Percentiles rank a stretch among this genome's conserved stretches.
Evolutionary conservation across 2,888 invertebrate genomes (phyloP).

Genomic region (Hydropsyche betteni): DNA sequence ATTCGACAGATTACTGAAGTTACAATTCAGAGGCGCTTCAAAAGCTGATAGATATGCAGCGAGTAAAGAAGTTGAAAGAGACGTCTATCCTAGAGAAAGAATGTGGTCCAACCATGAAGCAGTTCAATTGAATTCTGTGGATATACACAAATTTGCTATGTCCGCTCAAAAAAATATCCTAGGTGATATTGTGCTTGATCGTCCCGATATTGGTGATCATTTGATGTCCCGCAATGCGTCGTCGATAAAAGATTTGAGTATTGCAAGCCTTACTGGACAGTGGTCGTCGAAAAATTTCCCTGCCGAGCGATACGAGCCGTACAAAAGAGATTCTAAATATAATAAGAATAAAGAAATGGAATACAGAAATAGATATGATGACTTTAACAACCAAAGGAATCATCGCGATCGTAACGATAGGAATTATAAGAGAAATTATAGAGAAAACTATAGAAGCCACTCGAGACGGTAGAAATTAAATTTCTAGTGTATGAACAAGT

Average conservation of each 20-base stretch:
- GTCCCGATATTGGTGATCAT: not conserved
- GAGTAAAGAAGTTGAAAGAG: slow-evolving; percentile 54
- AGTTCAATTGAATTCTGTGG: slow-evolving; percentile 54
- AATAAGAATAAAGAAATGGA: slow-evolving; percentile 51
- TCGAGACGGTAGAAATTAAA: slow-evolving; percentile 31
- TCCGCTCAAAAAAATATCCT: slow-evolving; percentile 56
- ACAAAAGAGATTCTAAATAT: slow-evolving; percentile 53
- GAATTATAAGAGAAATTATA: not conserved
- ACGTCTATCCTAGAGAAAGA: slow-evolving; percentile 56
- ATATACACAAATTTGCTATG: slow-evolving; percentile 62
- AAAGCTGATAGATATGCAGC: slow-evolving; percentile 50
- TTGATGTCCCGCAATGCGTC: not conserved
- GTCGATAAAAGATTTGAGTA: slow-evolving; percentile 56
- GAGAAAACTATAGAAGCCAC: slow-evolving; percentile 28
- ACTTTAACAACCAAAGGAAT: slow-evolving; percentile 23
- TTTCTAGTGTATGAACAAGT: not conserved
- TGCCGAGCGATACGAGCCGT: slow-evolving; percentile 54
- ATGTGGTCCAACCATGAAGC: slow-evolving; percentile 57
- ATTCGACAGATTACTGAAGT: slow-evolving; percentile 68
- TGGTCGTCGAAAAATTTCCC: slow-evolving; percentile 64
- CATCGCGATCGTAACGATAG: slow-evolving; percentile 33
- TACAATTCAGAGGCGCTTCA: slow-evolving; percentile 58
- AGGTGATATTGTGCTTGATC: not conserved
- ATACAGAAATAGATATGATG: slow-evolving; percentile 25
- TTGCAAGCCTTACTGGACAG: slow-evolving; percentile 64